Evolutionary conservation across 2,797 vertebrate genomes (phyloP).

Genomic region (Mus spretus): DNA sequence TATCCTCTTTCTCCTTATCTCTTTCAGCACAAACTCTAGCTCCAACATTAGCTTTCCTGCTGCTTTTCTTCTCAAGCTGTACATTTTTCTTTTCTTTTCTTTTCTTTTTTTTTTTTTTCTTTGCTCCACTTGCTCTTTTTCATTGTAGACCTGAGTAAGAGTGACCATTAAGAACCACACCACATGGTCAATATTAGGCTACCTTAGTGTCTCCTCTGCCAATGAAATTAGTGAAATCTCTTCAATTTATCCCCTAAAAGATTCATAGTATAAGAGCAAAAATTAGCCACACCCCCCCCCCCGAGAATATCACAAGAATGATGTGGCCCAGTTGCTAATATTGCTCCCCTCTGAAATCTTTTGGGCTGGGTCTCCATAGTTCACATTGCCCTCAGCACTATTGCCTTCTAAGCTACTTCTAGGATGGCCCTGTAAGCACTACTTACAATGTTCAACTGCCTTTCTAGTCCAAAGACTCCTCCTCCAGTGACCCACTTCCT

Average conservation of each 20-base stretch:
- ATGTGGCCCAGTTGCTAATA: not conserved
- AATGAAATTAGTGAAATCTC: not conserved
- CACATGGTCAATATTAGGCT: not conserved
- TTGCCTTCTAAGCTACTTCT: not conserved
- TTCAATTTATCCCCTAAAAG: not conserved
- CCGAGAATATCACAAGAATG: not conserved
- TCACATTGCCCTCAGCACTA: not conserved
- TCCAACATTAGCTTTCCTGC: not conserved
- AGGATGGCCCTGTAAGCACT: not conserved
- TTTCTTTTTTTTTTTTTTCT: not conserved
- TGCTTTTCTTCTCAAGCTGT: not conserved
- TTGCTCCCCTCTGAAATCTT: not conserved
- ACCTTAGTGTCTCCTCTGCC: not conserved
- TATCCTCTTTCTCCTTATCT: not conserved
- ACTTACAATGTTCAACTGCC: not conserved
- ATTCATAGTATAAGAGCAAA: not conserved
- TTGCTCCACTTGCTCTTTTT: not conserved
- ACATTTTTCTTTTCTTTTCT: not conserved
- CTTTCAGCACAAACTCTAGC: not conserved
- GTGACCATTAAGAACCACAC: not conserved
- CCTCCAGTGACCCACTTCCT: not conserved
- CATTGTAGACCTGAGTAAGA: too few relatives aligned
- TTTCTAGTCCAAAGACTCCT: not conserved
- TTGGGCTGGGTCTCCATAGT: not conserved
- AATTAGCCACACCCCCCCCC: not conserved